These are phyloP conservation scores for Brachionus rubens DNA, from an alignment of 1,140 invertebrate species.

Conservation along the genomic window DNA sequence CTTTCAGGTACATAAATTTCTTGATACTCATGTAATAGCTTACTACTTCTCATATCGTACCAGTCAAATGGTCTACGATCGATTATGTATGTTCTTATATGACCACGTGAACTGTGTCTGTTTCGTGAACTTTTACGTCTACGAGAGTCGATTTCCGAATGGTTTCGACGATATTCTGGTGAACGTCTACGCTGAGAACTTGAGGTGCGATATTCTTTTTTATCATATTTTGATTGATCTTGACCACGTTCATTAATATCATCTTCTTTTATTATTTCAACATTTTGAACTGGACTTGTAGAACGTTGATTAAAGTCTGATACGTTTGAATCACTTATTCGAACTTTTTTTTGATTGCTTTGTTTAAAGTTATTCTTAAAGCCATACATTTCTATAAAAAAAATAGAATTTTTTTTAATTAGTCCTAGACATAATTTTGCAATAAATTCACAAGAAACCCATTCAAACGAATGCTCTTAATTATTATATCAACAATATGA, in stretches of 20 bases:
- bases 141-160: not conserved
- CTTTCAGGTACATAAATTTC: slow-evolving; percentile 1
- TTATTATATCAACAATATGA: no score
- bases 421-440: no score
- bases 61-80: slow-evolving; percentile 6
- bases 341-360: not conserved
- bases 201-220: no score
- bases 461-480: no score
- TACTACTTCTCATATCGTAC: not conserved
- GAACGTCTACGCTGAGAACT: no score
- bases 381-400: not conserved
- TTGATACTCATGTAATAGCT: slow-evolving; percentile 16
- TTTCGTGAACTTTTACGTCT: not conserved
- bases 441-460: no score
- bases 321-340: not conserved
- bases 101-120: no score
- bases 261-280: not conserved
- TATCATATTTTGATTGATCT: no score
- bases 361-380: not conserved
- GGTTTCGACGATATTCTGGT: no score
- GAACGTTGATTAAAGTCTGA: not conserved
- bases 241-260: not conserved
- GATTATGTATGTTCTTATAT: not conserved
- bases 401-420: not conserved
- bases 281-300: not conserved